These are phyloP conservation scores for Alouatta palliata DNA, from an alignment of 2,113 vertebrate genomes.

Conservation along the genomic window DNA sequence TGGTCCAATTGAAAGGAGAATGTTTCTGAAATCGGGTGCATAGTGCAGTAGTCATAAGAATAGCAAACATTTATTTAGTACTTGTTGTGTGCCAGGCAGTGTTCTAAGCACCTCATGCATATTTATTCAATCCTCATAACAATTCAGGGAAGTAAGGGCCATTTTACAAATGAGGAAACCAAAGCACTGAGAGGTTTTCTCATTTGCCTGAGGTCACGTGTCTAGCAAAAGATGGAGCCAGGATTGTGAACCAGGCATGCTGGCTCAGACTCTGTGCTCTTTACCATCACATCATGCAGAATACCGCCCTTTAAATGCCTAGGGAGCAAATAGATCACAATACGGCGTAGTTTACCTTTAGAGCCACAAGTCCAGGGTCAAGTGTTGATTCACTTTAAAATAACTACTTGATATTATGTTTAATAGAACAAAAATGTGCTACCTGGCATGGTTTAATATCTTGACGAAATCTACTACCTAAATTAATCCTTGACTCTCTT, in stretches of 20 bases:
- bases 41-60: neutral
- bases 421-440: slow-evolving; percentile 19
- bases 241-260: neutral
- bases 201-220: neutral
- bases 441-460: neutral
- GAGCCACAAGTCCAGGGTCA: neutral
- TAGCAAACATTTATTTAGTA: neutral
- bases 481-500: neutral
- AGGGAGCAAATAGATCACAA: neutral
- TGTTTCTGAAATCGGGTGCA: neutral
- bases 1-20: neutral
- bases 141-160: neutral
- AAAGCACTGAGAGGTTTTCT: neutral
- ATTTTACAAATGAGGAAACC: neutral
- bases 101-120: neutral
- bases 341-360: neutral
- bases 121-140: neutral
- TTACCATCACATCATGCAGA: neutral
- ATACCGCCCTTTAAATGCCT: neutral
- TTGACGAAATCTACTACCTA: slow-evolving; percentile 7
- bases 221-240: neutral
- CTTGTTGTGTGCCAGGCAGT: neutral
- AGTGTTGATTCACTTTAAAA: slow-evolving; percentile 27
- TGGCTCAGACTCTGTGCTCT: neutral
- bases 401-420: neutral